phyloP scores from a whole-genome alignment of 53 echinoderm and acorn worm genomes.

The Holothuria scabra region DNA sequence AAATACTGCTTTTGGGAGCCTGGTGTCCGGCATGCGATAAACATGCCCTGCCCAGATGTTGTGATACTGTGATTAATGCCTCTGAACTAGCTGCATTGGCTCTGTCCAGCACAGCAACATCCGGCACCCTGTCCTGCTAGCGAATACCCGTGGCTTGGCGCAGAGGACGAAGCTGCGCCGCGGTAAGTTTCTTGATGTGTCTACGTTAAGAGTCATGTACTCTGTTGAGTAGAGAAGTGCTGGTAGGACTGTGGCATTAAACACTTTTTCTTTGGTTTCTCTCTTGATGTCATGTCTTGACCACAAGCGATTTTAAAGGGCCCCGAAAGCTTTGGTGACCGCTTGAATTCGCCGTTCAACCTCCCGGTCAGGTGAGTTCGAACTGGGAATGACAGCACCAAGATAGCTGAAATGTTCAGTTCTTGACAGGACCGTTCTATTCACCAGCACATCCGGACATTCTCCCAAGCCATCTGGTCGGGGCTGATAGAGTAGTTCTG shows the following conservation, averaged over 20 bases:
- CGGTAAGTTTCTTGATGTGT: constrained; percentile 45
- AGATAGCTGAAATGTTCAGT: too few relatives aligned
- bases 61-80: background rate
- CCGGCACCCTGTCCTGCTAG: constrained; percentile 50
- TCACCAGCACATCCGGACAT: constrained; percentile 26
- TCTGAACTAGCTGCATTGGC: constrained; percentile 32
- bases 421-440: too few relatives aligned
- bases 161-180: constrained; percentile 41
- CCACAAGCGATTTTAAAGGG: constrained; percentile 55
- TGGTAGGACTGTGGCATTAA: constrained; percentile 14
- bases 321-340: constrained; percentile 35
- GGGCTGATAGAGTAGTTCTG: constrained; percentile 18
- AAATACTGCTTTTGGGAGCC: constrained; percentile 20
- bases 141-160: constrained; percentile 52
- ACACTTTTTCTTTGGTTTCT: constrained; percentile 45
- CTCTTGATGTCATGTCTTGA: constrained; percentile 43
- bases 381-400: constrained; percentile 10
- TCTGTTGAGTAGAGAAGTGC: too few relatives aligned
- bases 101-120: constrained; percentile 61
- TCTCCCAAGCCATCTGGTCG: background rate
- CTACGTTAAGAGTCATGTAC: constrained; percentile 37
- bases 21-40: constrained; percentile 2
- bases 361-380: constrained; percentile 45
- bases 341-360: constrained; percentile 52
- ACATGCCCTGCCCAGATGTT: constrained; percentile 41